These are phyloP conservation scores for Pangasianodon hypophthalmus DNA, from an alignment of 2,113 vertebrate genomes.

Conservation along the genomic window DNA sequence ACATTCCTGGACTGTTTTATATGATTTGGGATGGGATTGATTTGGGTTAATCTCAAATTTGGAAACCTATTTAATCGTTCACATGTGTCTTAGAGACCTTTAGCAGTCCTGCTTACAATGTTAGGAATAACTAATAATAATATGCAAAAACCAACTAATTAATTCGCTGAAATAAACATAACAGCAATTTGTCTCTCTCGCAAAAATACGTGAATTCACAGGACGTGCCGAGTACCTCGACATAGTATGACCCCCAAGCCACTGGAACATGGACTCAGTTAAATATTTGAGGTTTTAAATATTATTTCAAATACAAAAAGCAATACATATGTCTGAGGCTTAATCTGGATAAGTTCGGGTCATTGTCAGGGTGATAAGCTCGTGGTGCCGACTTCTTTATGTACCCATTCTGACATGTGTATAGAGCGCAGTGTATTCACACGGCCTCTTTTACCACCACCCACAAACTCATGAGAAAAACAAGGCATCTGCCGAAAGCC, in stretches of 20 bases:
- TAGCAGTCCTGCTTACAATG: neutral
- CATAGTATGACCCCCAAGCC: neutral
- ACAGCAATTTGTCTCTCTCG: neutral
- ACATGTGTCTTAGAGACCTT: slow-evolving; percentile 12
- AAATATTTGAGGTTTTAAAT: neutral
- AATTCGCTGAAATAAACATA: neutral
- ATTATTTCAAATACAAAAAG: neutral
- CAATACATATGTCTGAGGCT: neutral
- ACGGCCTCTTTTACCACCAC: slow-evolving; percentile 51
- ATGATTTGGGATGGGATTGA: slow-evolving; percentile 22
- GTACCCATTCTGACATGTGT: slow-evolving; percentile 22
- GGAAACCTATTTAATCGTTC: slow-evolving; percentile 38
- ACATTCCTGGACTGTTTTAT: slow-evolving; percentile 28
- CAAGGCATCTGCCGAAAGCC: slow-evolving; percentile 40
- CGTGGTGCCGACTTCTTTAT: slow-evolving; percentile 36
- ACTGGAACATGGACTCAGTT: neutral
- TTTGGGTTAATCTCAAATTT: slow-evolving; percentile 12
- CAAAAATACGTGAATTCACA: neutral
- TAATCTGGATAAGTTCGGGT: slow-evolving; percentile 13
- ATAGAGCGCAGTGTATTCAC: slow-evolving; percentile 34
- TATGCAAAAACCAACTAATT: neutral
- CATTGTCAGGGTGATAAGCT: slow-evolving; percentile 39
- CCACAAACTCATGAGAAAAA: slow-evolving; percentile 57
- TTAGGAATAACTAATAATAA: neutral
- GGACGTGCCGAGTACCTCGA: neutral